These are phyloP conservation scores for Danionella cerebrum DNA, from an alignment of 2,113 vertebrate genomes.

Conservation along the genomic window DNA sequence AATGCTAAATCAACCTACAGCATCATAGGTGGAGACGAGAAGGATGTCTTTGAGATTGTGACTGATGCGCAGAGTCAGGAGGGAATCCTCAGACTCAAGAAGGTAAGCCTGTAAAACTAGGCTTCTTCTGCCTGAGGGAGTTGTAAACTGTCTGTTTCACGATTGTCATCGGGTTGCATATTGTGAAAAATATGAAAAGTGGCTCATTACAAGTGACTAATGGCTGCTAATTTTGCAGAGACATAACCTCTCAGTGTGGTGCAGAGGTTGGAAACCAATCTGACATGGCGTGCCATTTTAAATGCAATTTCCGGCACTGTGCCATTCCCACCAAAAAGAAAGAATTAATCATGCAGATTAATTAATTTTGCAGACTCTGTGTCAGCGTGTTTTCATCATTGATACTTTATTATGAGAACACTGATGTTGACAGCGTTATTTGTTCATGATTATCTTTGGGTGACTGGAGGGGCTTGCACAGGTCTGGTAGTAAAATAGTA, in stretches of 20 bases:
- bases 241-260: not conserved
- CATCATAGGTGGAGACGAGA: slow-evolving; percentile 89
- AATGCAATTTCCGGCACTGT: slow-evolving; percentile 2
- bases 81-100: slow-evolving; percentile 84
- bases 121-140: not conserved
- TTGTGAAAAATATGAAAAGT: slow-evolving; percentile 5
- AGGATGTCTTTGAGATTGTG: slow-evolving; percentile 82
- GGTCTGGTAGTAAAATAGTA: not conserved
- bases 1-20: slow-evolving; percentile 87
- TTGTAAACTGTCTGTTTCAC: not conserved
- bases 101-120: slow-evolving; percentile 63
- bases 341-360: slow-evolving; percentile 8
- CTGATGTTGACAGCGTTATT: not conserved
- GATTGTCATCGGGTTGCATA: not conserved
- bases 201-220: slow-evolving; percentile 8
- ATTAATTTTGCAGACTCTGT: not conserved
- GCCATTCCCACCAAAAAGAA: not conserved
- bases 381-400: no score
- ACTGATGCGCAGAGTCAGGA: slow-evolving; percentile 86
- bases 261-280: not conserved
- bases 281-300: not conserved
- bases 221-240: slow-evolving; percentile 9
- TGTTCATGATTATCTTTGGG: not conserved
- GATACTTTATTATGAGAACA: not conserved
- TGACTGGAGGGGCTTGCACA: not conserved